Base-by-base conservation (phyloP, 1,140 invertebrate genomes). In the Listronotus oregonensis region DNA sequence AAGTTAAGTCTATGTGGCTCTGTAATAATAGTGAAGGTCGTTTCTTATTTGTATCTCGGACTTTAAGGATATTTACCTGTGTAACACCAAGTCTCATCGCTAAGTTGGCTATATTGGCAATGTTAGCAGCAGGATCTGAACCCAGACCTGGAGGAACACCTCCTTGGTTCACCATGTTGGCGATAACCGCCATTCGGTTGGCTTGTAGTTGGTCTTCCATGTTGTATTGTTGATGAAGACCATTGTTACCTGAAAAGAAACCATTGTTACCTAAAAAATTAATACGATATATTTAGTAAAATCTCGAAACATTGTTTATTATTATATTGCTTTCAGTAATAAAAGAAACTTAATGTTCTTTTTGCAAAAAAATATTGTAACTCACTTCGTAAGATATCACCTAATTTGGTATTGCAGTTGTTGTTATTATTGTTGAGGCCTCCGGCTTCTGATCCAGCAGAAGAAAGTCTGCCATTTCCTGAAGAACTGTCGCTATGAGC, bases 401-500 rank as follows among this genome's bases (percentile, higher is more conserved):
- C 85, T 46, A 89, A 81, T 75, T 90, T 90, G 72, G 86, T 89
- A 68, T 85, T 88, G 77, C 85, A 88, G 71, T 89, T 90, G 69
- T 89, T 90, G 74, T 87, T 89, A 75, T 87, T 87, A 72, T 86
- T 85, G 73, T 86, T 85, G 42, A 86, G 78, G 64, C 85, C 81
- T 75, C 84, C 87, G 69, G 82, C 80, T 82, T 92, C 90, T 44
- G 90, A 91, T 47, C 89, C 87, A 43, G 90, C 88, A 31, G 89
- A 91, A 12, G 89, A 91, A 10, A 91, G 84, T 50, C 90, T 83
- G 40, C 90, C 87, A 46, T 90, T 90, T 66, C 89, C 90, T 37
- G 89, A 91, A 31, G 89, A 91, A 71, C 88, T 90, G 77, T 93
- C 90, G 34, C 90, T 92, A 78, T 92, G 90, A 8, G 88, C 89